These are phyloP conservation scores for Osmerus eperlanus DNA, from an alignment of 2,113 vertebrate species.

Conservation along the genomic window DNA sequence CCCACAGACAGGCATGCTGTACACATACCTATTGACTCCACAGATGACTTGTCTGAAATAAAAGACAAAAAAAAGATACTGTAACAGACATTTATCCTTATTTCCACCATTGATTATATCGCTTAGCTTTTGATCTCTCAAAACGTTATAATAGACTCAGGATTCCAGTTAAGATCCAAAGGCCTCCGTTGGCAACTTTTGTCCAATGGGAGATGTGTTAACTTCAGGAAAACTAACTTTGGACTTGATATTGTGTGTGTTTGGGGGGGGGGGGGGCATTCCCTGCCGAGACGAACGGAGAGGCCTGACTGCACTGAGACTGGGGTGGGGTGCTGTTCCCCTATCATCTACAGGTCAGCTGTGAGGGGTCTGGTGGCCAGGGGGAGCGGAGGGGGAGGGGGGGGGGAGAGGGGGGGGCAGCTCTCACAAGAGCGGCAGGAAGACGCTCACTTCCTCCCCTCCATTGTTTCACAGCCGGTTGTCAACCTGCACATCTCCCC, in stretches of 20 bases:
- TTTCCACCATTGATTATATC: neutral
- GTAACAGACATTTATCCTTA: neutral
- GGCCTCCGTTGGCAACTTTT: neutral
- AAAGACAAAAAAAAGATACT: conserved; percentile 5
- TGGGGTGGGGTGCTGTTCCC: neutral
- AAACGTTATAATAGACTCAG: no score
- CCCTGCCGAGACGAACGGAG: neutral
- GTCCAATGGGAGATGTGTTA: neutral
- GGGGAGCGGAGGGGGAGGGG: neutral
- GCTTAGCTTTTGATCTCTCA: no score
- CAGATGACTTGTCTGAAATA: neutral
- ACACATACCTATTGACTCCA: conserved; percentile 1
- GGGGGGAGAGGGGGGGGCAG: neutral
- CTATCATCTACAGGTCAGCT: neutral
- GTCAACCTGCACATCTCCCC: conserved; percentile 24
- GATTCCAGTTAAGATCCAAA: no score
- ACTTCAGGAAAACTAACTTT: neutral
- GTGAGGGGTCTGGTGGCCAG: neutral
- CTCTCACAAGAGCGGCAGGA: conserved; percentile 29
- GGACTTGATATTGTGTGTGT: no score
- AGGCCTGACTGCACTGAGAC: neutral
- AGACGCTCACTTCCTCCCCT: conserved; percentile 35
- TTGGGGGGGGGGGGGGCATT: neutral
- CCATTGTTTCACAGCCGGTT: conserved; percentile 35
- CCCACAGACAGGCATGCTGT: neutral